Evolutionary conservation across 2,113 vertebrate genomes (phyloP).

Genomic region (Agelaius phoeniceus): DNA sequence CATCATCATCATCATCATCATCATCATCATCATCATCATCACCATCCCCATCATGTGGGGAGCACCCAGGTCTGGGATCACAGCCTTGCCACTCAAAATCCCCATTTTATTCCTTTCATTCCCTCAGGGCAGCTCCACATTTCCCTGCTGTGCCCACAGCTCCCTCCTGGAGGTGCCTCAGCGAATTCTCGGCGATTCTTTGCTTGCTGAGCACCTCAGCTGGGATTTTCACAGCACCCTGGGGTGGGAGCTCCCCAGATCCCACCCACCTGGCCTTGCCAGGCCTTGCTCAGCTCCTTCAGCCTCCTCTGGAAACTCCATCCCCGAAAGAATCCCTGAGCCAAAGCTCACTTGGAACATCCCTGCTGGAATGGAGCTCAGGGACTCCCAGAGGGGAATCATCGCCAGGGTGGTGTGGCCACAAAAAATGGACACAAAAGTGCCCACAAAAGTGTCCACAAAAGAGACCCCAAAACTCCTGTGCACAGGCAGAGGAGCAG

Average conservation of each 20-base stretch:
- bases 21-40: neutral
- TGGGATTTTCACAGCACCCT: too few relatives aligned
- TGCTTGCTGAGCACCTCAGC: neutral
- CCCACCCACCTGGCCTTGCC: neutral
- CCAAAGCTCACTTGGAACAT: neutral
- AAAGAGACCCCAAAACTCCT: neutral
- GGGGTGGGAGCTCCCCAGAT: neutral
- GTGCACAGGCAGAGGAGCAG: too few relatives aligned
- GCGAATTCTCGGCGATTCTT: too few relatives aligned
- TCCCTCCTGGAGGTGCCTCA: neutral
- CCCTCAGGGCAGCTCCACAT: neutral
- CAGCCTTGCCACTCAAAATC: neutral
- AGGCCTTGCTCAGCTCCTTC: neutral
- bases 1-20: neutral
- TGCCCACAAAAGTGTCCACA: too few relatives aligned
- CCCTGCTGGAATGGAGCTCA: neutral
- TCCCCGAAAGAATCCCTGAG: neutral
- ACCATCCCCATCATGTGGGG: neutral
- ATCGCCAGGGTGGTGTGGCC: rapidly evolving
- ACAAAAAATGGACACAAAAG: neutral
- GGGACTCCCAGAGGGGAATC: neutral
- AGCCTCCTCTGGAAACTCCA: neutral
- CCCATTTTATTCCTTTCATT: neutral
- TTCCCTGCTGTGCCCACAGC: neutral
- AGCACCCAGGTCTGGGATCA: neutral